Evolutionary conservation across 2,113 vertebrate genomes (phyloP), one percentile per base, ranked within the genome.

Genomic region (Monopterus albus): DNA sequence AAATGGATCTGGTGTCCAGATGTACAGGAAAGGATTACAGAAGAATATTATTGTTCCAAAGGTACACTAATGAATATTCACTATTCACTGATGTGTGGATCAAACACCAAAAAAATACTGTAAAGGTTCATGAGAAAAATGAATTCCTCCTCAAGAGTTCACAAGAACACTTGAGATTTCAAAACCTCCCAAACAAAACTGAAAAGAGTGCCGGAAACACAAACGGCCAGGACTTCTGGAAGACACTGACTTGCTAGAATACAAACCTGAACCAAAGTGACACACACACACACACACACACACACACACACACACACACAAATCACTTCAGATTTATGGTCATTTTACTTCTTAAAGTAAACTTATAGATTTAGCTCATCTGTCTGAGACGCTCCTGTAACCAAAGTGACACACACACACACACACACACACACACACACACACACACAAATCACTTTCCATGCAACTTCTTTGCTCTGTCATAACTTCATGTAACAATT

Each of bases 1-100:
- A 17, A 26, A 38, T 7, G 0, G 4, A 45, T 59, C 83, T 70
- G 81, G 35, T 18, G 63, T 79, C 49, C 77, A 67, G 59, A 76
- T 77, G 77, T 33, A 39, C 3, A 65, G 36, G 58, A 78, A 18
- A 5, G 61, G 14, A 72, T 51, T 43, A 47, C 36, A 6, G 25
- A 49, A 38, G 33, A 23, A 2, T 47, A 68, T 46, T 31, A 35
- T 17, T 21, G 20, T 20, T 26, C 3, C 43, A 4, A 17, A 12
- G 46, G 31, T 33, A 12, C 13, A 35, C 49, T 57, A 36, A 4
- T 64, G 46, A 63, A 75, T 65, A 62, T 74, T 55, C 21, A 53
- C 18, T 17, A 43, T 21, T 26, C 17, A 67, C 49, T 49, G 40
- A 31, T 7, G 29, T 7, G 8, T 31, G 29, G 5, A 31, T 7